These are phyloP conservation scores for Halcyon chelicuti DNA, from an alignment of 2,797 vertebrate genomes.

Conservation along the genomic window DNA sequence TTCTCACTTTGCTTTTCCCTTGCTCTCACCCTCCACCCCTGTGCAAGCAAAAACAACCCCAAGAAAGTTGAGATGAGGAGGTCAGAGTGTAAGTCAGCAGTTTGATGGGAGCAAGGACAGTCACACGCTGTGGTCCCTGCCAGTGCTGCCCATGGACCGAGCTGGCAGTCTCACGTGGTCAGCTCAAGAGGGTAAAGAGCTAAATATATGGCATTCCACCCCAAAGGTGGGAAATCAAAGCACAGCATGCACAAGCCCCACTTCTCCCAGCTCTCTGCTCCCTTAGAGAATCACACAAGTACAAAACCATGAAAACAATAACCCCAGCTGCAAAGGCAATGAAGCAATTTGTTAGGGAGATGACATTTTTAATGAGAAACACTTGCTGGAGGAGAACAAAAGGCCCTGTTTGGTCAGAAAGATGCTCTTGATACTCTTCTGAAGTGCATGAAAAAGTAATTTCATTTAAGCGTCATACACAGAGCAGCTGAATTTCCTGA, in stretches of 20 bases:
- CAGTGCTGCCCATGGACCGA: accelerated
- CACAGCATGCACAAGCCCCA: background rate
- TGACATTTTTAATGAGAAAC: slow-evolving; percentile 93
- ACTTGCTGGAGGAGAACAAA: slow-evolving; percentile 86
- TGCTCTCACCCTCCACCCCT: background rate
- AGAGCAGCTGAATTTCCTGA: slow-evolving; percentile 86
- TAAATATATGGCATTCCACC: background rate
- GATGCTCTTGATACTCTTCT: slow-evolving; percentile 80
- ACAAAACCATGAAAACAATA: slow-evolving; percentile 77
- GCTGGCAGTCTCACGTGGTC: background rate
- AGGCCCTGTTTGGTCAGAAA: slow-evolving; percentile 78
- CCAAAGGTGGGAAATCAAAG: slow-evolving; percentile 9
- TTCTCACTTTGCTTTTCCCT: background rate
- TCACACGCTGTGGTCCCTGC: accelerated
- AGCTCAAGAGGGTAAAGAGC: background rate
- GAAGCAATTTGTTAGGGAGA: slow-evolving; percentile 89
- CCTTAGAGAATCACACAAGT: slow-evolving; percentile 68
- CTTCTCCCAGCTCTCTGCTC: slow-evolving; percentile 57
- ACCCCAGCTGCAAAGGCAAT: slow-evolving; percentile 85
- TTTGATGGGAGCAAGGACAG: accelerated
- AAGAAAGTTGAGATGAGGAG: background rate
- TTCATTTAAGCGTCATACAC: slow-evolving; percentile 82
- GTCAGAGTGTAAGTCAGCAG: background rate
- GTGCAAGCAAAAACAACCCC: background rate
- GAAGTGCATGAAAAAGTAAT: slow-evolving; percentile 83